Percentiles rank a stretch among this genome's conserved stretches.
Evolutionary conservation across 2,888 invertebrate species (phyloP).

Genomic region (Hemaris fuciformis): DNA sequence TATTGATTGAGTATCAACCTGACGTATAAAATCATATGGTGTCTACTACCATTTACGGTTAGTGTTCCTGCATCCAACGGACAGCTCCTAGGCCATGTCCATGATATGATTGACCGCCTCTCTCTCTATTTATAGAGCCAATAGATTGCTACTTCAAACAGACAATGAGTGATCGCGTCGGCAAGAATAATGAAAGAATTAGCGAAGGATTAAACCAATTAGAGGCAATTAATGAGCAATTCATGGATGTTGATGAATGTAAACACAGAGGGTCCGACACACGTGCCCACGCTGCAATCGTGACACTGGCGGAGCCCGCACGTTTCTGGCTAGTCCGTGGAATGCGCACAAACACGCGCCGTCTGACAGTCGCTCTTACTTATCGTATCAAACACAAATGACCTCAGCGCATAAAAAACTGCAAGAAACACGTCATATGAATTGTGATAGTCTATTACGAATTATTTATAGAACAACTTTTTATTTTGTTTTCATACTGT

Average conservation of each 20-base stretch:
- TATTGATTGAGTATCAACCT: not conserved
- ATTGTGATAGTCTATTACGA: not conserved
- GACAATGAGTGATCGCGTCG: not conserved
- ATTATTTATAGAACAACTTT: not conserved
- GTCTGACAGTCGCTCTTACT: not conserved
- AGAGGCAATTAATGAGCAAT: not conserved
- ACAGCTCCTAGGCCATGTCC: constrained; percentile 46
- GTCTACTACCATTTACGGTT: constrained; percentile 25
- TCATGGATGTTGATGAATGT: not conserved
- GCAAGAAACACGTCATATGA: not conserved
- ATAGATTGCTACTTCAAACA: not conserved
- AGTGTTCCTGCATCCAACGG: constrained; percentile 21
- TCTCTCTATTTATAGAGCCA: constrained; percentile 56
- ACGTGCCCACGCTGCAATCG: not conserved
- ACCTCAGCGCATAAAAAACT: not conserved
- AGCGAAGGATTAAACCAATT: not conserved
- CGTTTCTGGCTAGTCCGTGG: not conserved
- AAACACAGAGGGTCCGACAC: not conserved
- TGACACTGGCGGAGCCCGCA: constrained; percentile 1
- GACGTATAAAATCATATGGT: constrained; percentile 12
- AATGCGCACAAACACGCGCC: not conserved
- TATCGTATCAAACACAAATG: constrained; percentile 15
- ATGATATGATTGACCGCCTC: constrained; percentile 50
- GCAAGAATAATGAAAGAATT: not conserved
- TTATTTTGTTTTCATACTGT: not conserved